phyloP scores from a whole-genome alignment of 2,113 vertebrate species.

The Ctenomys sociabilis region DNA sequence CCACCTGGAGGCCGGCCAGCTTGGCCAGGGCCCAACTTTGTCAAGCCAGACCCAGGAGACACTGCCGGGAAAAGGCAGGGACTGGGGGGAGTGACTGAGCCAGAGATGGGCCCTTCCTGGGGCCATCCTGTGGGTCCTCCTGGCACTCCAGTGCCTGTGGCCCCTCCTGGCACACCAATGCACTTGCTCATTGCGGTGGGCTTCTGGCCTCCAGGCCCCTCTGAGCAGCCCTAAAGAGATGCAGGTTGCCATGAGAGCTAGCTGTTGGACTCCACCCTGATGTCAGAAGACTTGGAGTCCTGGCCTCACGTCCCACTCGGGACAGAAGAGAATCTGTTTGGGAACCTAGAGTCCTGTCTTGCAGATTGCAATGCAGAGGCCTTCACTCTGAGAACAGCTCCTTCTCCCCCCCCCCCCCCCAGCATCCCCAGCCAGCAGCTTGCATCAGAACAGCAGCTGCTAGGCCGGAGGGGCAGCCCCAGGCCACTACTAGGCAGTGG shows the following conservation, averaged over 20 bases:
- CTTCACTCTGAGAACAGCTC: conserved; percentile 11
- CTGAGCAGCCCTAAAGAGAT: conserved; percentile 14
- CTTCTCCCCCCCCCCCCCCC: background rate
- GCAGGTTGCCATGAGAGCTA: conserved; percentile 39
- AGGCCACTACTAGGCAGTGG: background rate
- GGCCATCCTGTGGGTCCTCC: background rate
- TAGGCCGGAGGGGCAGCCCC: background rate
- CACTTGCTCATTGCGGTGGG: background rate
- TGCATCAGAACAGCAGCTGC: conserved; percentile 48
- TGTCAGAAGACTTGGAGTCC: conserved; percentile 30
- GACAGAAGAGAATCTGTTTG: conserved; percentile 54
- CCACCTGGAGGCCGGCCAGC: conserved; percentile 78
- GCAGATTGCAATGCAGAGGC: conserved; percentile 23
- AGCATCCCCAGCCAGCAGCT: background rate
- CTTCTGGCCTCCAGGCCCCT: background rate
- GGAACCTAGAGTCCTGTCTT: conserved; percentile 2
- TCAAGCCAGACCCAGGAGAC: conserved; percentile 74
- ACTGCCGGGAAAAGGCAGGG: conserved; percentile 76
- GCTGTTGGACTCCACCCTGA: conserved; percentile 38
- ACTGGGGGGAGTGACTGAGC: conserved; percentile 33
- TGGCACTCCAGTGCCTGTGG: background rate
- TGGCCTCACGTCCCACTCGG: conserved; percentile 41
- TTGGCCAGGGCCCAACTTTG: conserved; percentile 63
- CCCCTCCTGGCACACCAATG: background rate
- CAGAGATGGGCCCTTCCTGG: conserved; percentile 33